Conservation (phyloP, 2,113 vertebrate species). For the Vombatus ursinus region DNA sequence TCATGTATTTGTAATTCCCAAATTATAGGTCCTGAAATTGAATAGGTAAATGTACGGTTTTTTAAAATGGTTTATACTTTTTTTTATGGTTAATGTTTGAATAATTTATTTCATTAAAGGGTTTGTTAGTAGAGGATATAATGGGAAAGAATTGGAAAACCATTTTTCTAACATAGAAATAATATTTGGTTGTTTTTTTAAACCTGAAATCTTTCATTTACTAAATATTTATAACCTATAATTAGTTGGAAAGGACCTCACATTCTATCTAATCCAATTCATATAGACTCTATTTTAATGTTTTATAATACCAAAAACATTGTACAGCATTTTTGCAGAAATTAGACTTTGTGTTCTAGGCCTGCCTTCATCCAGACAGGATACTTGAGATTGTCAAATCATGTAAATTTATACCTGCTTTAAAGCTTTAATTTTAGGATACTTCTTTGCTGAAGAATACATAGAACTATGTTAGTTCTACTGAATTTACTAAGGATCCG, state of each 20-base stretch:
- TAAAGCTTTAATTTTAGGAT: background rate
- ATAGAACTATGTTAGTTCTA: background rate
- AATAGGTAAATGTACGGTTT: slow-evolving; percentile 38
- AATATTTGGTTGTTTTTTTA: slow-evolving; percentile 18
- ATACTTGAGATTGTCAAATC: slow-evolving; percentile 40
- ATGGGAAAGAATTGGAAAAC: slow-evolving; percentile 37
- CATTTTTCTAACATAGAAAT: slow-evolving; percentile 35
- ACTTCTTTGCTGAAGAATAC: background rate
- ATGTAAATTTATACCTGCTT: background rate
- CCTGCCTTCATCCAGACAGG: background rate
- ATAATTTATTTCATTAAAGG: slow-evolving; percentile 39
- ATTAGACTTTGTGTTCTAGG: background rate
- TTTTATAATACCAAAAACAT: slow-evolving; percentile 32
- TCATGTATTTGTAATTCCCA: background rate
- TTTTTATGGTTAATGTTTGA: slow-evolving; percentile 8
- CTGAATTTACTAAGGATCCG: slow-evolving; percentile 5
- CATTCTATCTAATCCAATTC: background rate
- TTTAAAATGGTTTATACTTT: slow-evolving; percentile 45
- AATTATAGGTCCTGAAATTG: slow-evolving; percentile 43
- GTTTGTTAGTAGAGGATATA: slow-evolving; percentile 5
- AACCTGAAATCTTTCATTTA: slow-evolving; percentile 29
- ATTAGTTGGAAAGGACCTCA: background rate
- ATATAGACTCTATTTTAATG: slow-evolving; percentile 4
- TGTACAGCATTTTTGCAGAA: background rate
- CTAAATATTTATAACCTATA: slow-evolving; percentile 33